These are phyloP conservation scores for Syncerus caffer DNA, from an alignment of 2,797 vertebrate genomes.

Conservation along the genomic window DNA sequence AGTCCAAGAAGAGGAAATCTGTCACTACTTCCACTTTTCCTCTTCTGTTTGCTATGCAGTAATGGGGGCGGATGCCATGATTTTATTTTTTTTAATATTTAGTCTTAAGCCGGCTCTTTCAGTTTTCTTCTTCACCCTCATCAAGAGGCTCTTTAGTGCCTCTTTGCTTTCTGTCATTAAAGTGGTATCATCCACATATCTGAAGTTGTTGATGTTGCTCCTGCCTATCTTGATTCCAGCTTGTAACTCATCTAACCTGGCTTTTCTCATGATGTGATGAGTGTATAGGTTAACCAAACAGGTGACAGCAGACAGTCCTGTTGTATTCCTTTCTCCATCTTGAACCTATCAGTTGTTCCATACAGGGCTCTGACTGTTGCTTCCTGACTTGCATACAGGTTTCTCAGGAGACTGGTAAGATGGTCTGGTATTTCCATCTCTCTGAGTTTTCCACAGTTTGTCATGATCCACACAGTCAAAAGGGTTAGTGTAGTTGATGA, in stretches of 20 bases:
- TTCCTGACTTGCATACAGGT: not conserved
- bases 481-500: not conserved
- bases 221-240: not conserved
- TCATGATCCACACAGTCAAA: not conserved
- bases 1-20: not conserved
- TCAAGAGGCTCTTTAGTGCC: not conserved
- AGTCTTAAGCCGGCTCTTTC: not conserved
- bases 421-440: not conserved
- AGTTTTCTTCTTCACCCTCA: not conserved
- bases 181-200: not conserved
- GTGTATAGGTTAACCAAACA: not conserved
- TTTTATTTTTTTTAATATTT: not conserved
- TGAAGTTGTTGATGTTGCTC: not conserved
- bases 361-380: not conserved
- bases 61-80: not conserved
- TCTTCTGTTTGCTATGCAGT: not conserved
- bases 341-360: not conserved
- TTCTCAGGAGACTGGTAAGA: not conserved
- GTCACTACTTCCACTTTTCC: not conserved
- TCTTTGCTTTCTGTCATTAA: not conserved
- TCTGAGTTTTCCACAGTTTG: not conserved
- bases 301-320: no score
- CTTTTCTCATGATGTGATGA: not conserved
- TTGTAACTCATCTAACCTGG: not conserved
- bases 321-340: not conserved